Percentiles rank a stretch among this genome's conserved stretches.
Evolutionary conservation across 1,140 invertebrate species (phyloP).

Genomic region (Paraescarpia echinospica): DNA sequence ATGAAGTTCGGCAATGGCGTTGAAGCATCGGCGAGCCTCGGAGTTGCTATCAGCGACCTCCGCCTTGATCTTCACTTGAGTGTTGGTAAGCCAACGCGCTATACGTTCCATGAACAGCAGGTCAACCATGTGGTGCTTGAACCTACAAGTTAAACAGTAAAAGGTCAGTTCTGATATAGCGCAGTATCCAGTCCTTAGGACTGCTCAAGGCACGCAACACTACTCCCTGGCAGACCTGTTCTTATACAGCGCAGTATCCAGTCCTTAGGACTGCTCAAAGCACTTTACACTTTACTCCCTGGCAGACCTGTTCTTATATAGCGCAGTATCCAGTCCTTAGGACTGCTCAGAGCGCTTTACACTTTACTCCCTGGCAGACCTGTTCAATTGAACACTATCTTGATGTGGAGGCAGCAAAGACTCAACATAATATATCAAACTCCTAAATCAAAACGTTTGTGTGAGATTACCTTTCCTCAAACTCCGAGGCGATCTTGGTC

Average conservation of each 20-base stretch:
- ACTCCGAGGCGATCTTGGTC: constrained; percentile 51
- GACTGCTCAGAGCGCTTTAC: neutral
- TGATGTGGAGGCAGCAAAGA: neutral
- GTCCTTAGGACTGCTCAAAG: no score
- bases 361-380: neutral
- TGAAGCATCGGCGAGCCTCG: constrained; percentile 46
- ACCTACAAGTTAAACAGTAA: constrained; percentile 37
- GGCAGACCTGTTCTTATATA: neutral
- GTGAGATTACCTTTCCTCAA: constrained; percentile 54
- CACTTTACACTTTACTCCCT: neutral
- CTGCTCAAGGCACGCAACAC: neutral
- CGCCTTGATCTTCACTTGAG: constrained; percentile 58
- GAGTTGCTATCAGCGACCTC: constrained; percentile 56
- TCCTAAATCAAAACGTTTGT: neutral
- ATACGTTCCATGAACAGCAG: constrained; percentile 58
- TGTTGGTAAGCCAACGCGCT: constrained; percentile 55
- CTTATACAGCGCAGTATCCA: no score
- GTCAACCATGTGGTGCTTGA: constrained; percentile 58
- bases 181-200: neutral
- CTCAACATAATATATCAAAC: neutral
- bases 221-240: neutral
- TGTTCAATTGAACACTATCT: neutral
- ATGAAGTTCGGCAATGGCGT: constrained; percentile 45
- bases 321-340: no score
- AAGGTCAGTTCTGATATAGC: neutral